Base-by-base conservation (phyloP, 2,888 invertebrate species). In the Emmelina monodactyla region DNA sequence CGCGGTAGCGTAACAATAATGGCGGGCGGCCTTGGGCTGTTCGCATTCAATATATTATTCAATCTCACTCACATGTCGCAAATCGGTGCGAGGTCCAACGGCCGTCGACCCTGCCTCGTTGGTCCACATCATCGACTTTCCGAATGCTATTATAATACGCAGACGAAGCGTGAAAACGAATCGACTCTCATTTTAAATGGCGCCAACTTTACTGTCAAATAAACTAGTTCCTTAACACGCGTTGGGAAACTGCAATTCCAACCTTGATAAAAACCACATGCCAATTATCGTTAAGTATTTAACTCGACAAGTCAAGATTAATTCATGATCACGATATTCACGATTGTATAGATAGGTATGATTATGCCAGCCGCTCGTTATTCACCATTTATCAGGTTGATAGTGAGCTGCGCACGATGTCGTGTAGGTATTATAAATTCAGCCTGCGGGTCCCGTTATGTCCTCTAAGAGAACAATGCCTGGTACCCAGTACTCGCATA, bases 61-160 rank as follows among this genome's bases (percentile, higher is more conserved):
- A 79, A 78, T 79, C 78, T 75, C 75, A n/a, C n/a, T n/a, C n/a
- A n/a, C n/a, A 70, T 75, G 70, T 78, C 71, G 75, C 75, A 68
- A 78, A 78, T 79, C 78, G 72, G 78, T 73, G 63, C 79, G 79
- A 78, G 78, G 79, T 68, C 68, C 54, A 52, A 41, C 55, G 76
- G 66, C 50, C 69, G 55, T 65, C 71, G 73, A 78, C 68, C 71
- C 53, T 49, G 45, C 52, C 56, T 54, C 53, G 62, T 62, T 58
- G 61, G 57, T 69, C 61, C 53, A 61, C 45, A 55, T 55, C 51
- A 48, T 54, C 47, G 11, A 11, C 25, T 25, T 25, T 25, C 25
- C 25, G n/a, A n/a, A n/a, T n/a, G n/a, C n/a, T n/a, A n/a, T n/a
- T n/a, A n/a, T n/a, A n/a, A n/a, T n/a, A n/a, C n/a, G n/a, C n/a